Evolutionary conservation across 2,113 vertebrate genomes (phyloP).

Genomic region (Channa maculata): DNA sequence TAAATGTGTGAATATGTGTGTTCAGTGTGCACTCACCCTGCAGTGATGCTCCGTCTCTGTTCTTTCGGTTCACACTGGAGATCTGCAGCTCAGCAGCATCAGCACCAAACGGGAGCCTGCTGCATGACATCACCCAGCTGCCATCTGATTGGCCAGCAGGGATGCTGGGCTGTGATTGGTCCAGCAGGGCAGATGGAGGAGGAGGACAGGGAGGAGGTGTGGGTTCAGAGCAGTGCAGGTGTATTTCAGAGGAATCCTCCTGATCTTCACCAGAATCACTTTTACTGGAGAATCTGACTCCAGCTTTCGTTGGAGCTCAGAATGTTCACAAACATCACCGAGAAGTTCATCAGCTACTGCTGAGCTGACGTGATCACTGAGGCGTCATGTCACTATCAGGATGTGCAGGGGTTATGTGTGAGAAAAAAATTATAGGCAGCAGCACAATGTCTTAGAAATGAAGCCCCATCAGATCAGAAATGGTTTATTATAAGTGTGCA

Average conservation of each 20-base stretch:
- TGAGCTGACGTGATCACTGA: too few species aligned
- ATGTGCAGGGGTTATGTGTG: too few species aligned
- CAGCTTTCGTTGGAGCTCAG: too few species aligned
- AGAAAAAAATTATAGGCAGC: too few species aligned
- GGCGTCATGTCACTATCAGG: too few species aligned
- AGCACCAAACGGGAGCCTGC: constrained; percentile 78
- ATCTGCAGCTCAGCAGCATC: constrained; percentile 76
- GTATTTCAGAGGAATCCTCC: constrained; percentile 32
- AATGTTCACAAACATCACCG: background rate
- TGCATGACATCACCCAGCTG: constrained; percentile 85
- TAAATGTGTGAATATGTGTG: background rate
- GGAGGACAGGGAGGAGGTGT: background rate
- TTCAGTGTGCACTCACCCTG: constrained; percentile 64
- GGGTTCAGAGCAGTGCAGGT: background rate
- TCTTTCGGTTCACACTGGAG: constrained; percentile 57
- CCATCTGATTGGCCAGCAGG: constrained; percentile 74
- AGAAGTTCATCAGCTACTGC: too few species aligned
- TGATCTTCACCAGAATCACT: background rate
- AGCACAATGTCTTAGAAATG: too few species aligned
- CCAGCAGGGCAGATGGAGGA: constrained; percentile 21
- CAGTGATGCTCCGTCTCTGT: constrained; percentile 45
- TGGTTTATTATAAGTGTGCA: too few species aligned
- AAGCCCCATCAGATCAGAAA: too few species aligned
- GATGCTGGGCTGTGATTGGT: constrained; percentile 72
- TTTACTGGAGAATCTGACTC: too few species aligned